These are phyloP conservation scores for Sciurus niger DNA, from an alignment of 2,113 vertebrate genomes.

Conservation along the genomic window DNA sequence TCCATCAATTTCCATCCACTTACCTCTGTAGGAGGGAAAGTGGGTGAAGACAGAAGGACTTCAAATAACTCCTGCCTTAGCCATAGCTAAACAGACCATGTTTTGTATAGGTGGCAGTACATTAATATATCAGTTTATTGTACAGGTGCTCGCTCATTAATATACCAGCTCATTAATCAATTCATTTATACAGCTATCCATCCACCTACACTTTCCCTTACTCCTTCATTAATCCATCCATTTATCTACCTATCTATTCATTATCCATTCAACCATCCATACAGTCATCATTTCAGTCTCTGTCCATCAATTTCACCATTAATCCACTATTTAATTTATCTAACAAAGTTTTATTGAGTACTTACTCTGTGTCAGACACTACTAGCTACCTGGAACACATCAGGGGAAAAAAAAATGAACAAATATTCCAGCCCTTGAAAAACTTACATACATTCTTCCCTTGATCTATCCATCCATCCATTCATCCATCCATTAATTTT, in stretches of 20 bases:
- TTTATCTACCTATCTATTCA: too few relatives aligned
- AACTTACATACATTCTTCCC: background rate
- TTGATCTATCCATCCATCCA: background rate
- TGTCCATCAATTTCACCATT: conserved; percentile 24
- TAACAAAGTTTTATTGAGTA: conserved; percentile 15
- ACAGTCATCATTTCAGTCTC: background rate
- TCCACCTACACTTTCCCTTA: too few relatives aligned
- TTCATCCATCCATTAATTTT: background rate
- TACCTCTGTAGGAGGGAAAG: background rate
- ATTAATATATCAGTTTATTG: conserved; percentile 28
- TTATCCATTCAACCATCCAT: background rate
- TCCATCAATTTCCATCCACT: background rate
- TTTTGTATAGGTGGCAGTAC: background rate
- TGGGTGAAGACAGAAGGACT: background rate
- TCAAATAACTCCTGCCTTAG: conserved; percentile 7
- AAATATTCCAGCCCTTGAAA: conserved; percentile 20
- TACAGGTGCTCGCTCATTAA: background rate
- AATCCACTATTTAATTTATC: conserved; percentile 19
- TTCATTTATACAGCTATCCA: background rate
- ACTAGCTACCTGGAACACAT: background rate
- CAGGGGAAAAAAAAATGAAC: conserved; percentile 14
- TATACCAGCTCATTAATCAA: background rate
- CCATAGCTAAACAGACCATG: background rate
- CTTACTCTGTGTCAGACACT: background rate
- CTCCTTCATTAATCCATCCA: background rate